These are phyloP conservation scores for Xiphophorus maculatus DNA, from an alignment of 2,113 vertebrate genomes.

Conservation along the genomic window DNA sequence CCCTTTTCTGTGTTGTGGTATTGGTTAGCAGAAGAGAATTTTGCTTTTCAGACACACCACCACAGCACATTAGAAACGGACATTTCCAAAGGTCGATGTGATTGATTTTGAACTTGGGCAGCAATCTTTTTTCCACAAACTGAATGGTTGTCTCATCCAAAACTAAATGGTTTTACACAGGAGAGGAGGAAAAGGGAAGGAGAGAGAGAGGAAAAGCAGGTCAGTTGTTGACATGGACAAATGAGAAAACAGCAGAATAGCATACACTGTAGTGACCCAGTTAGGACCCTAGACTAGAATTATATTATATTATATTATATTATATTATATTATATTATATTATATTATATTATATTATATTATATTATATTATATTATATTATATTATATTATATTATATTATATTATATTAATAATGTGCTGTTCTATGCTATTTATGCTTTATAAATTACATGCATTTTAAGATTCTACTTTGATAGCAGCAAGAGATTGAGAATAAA, in stretches of 20 bases:
- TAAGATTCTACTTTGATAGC: not conserved
- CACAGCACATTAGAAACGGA: constrained; percentile 48
- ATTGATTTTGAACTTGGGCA: constrained; percentile 64
- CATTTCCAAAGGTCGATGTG: constrained; percentile 65
- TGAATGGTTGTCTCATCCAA: constrained; percentile 63
- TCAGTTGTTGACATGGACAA: constrained; percentile 77
- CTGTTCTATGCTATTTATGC: not conserved
- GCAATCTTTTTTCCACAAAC: constrained; percentile 47
- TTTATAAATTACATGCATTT: not conserved
- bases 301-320: not conserved
- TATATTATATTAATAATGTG: not conserved
- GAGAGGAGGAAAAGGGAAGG: constrained; percentile 40
- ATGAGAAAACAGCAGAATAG: constrained; percentile 59
- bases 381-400: constrained; percentile 1
- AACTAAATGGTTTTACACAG: constrained; percentile 72
- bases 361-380: not conserved
- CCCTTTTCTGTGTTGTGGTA: not conserved
- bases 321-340: not conserved
- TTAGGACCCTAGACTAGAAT: constrained; percentile 45
- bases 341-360: not conserved
- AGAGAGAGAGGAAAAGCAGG: constrained; percentile 69
- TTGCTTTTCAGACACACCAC: constrained; percentile 33
- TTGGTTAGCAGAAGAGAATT: constrained; percentile 7
- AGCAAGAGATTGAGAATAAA: not conserved
- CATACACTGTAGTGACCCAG: constrained; percentile 66